Conservation (phyloP, 1,140 invertebrate species). For the Macrobrachium nipponense region DNA sequence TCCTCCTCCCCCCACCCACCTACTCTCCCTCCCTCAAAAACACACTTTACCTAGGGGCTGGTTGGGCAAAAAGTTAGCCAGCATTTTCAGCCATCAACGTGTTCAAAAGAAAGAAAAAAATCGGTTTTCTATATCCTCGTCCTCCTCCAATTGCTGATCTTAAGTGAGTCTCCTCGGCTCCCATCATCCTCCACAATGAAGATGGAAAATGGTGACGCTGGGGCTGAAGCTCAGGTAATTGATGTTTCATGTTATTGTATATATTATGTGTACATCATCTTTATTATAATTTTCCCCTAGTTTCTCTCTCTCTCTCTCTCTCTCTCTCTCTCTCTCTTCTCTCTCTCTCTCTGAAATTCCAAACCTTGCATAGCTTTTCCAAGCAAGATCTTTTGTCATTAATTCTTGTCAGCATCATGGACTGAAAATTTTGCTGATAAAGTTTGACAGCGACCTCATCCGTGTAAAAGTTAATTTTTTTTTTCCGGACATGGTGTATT, state of each 20-base stretch:
- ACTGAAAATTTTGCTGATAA: too few relatives aligned
- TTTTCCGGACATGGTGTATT: too few relatives aligned
- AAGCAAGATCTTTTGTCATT: not conserved
- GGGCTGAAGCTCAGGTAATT: conserved; percentile 53
- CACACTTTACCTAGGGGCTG: not conserved
- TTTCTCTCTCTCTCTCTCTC: conserved; percentile 30
- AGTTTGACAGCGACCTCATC: too few relatives aligned
- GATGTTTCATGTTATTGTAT: too few relatives aligned
- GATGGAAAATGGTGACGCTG: conserved; percentile 58
- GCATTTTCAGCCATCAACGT: too few relatives aligned
- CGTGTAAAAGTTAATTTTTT: too few relatives aligned
- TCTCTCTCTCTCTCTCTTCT: conserved; percentile 30
- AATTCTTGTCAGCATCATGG: not conserved
- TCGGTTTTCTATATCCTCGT: conserved; percentile 7
- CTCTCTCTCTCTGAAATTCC: not conserved
- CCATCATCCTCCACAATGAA: conserved; percentile 57
- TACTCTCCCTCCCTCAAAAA: not conserved
- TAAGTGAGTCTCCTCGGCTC: conserved; percentile 21
- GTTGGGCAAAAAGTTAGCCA: too few relatives aligned
- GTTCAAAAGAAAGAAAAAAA: too few relatives aligned
- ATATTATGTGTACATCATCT: too few relatives aligned
- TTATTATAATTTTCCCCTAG: not conserved
- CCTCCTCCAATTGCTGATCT: not conserved
- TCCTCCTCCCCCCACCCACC: not conserved
- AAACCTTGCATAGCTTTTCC: not conserved